Conservation (phyloP, 2,888 invertebrate species). For the Adineta ricciae region DNA sequence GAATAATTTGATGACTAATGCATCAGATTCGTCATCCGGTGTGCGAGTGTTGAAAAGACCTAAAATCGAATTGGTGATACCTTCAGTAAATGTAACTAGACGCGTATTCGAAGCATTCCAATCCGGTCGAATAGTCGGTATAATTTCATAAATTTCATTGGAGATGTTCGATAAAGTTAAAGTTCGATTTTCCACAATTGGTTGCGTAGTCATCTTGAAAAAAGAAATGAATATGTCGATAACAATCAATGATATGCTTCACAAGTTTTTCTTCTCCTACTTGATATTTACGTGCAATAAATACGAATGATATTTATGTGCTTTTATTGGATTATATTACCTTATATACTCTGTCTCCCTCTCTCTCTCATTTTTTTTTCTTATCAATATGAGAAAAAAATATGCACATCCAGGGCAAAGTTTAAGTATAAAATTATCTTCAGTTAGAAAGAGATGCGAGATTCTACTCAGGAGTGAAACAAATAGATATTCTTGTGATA, state of each 20-base stretch:
- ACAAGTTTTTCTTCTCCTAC: no score
- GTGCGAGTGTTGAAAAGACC: neutral
- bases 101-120: neutral
- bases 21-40: neutral
- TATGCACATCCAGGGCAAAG: no score
- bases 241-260: no score
- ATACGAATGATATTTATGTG: no score
- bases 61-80: neutral
- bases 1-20: slow-evolving; percentile 41
- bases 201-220: neutral
- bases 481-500: neutral
- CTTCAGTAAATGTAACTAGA: neutral
- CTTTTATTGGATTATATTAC: no score
- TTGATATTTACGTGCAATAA: no score
- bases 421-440: no score
- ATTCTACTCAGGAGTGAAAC: neutral
- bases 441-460: no score
- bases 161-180: neutral
- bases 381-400: no score
- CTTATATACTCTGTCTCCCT: no score
- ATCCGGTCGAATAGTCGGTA: neutral
- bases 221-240: neutral
- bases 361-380: no score
- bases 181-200: neutral
- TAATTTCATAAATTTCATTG: neutral